A percentile compares a stretch with the other conserved stretches of the same genome.
phyloP scores from a whole-genome alignment of 1,140 invertebrate genomes.

The Anoplolepis gracilipes region DNA sequence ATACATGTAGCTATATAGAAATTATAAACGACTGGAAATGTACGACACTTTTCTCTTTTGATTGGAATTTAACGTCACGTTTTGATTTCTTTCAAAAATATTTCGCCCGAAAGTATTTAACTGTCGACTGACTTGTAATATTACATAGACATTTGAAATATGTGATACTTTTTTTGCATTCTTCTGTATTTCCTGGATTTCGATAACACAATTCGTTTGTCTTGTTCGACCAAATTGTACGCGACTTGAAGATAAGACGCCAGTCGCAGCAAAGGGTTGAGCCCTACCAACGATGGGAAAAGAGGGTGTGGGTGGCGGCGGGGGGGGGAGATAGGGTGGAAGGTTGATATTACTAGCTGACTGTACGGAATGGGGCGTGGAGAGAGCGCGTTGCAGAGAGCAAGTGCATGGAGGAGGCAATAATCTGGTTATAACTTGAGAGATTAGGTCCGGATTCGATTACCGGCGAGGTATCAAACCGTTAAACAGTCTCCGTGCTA shows the following conservation, averaged over 20 bases:
- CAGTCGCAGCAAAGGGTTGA: conserved; percentile 39
- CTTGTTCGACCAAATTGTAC: background rate
- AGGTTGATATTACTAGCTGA: conserved; percentile 74
- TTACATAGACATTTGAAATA: background rate
- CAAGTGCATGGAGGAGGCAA: conserved; percentile 85
- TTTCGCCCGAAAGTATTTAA: background rate
- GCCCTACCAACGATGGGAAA: conserved; percentile 19
- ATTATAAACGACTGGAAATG: conserved; percentile 75
- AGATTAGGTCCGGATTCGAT: conserved; percentile 87
- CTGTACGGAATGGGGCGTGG: conserved; percentile 77
- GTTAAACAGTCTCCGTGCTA: conserved; percentile 87
- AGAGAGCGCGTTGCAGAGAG: conserved; percentile 79
- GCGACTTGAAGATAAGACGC: conserved; percentile 39
- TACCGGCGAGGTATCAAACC: conserved; percentile 86
- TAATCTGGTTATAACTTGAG: conserved; percentile 87
- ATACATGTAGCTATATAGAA: conserved; percentile 82
- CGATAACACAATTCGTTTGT: background rate
- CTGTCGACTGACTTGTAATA: background rate
- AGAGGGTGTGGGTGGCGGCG: conserved; percentile 5
- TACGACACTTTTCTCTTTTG: conserved; percentile 18
- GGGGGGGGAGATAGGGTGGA: conserved; percentile 24
- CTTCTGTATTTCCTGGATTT: background rate
- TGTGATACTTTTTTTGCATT: background rate
- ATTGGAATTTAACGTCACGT: background rate
- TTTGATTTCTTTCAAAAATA: background rate